Conservation (phyloP, 2,113 vertebrate genomes). For the Psammodynastes pulverulentus region DNA sequence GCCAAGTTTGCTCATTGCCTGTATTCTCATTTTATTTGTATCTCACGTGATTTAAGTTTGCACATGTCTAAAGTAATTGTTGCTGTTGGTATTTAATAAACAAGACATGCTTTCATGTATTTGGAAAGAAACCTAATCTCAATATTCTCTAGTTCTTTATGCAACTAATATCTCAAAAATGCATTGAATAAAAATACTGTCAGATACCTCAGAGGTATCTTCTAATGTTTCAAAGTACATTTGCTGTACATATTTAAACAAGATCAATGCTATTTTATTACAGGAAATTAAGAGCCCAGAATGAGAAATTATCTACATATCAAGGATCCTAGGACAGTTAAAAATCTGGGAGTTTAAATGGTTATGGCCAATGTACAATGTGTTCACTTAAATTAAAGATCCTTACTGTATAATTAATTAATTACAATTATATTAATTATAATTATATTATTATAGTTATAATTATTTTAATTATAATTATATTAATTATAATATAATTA, state of each 20-base stretch:
- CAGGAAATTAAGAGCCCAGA: not conserved
- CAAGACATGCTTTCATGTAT: not conserved
- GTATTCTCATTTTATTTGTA: not conserved
- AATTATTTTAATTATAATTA: no score
- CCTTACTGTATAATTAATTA: not conserved
- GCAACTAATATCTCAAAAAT: not conserved
- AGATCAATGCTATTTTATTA: conserved; percentile 10
- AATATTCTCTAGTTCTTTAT: not conserved
- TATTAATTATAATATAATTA: no score
- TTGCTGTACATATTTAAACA: not conserved
- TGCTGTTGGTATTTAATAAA: not conserved
- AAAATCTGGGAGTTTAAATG: not conserved
- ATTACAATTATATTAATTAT: no score
- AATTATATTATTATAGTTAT: no score
- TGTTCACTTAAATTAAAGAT: not conserved
- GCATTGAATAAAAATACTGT: not conserved
- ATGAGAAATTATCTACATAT: not conserved
- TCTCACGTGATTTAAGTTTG: not conserved
- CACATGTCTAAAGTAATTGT: not conserved
- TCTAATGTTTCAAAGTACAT: not conserved
- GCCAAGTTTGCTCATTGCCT: not conserved
- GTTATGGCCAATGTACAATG: not conserved
- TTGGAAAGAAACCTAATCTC: not conserved
- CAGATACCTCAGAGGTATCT: not conserved
- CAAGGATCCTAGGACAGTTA: not conserved